A percentile compares a stretch with the other conserved stretches of the same genome.
Evolutionary conservation across 2,113 vertebrate genomes (phyloP).

Genomic region (Tor tambroides): DNA sequence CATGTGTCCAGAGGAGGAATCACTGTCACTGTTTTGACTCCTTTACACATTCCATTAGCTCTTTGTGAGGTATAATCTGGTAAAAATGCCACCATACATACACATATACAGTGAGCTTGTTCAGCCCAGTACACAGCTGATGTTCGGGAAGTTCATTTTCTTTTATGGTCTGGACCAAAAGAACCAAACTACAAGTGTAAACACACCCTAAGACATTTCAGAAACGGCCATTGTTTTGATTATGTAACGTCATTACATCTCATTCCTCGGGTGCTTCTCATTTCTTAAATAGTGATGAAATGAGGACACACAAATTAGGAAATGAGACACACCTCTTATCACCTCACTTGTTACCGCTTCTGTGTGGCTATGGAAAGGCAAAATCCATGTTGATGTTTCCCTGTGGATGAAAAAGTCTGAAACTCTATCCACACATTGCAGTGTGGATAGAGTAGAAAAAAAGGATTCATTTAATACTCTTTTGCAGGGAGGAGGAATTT

Average conservation of each 20-base stretch:
- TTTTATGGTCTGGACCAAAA: background rate
- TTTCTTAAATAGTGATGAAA: constrained; percentile 1
- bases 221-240: background rate
- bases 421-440: no score
- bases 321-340: background rate
- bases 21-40: no score
- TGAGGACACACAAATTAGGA: background rate
- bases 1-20: background rate
- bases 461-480: no score
- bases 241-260: background rate
- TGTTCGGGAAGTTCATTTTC: background rate
- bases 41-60: no score
- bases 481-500: background rate
- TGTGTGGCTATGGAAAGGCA: background rate
- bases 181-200: background rate
- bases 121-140: background rate
- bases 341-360: background rate
- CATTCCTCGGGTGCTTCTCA: background rate
- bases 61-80: no score
- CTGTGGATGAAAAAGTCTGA: background rate
- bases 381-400: background rate
- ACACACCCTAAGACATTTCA: background rate
- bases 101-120: background rate
- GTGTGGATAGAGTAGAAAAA: background rate
- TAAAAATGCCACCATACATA: no score